Base-by-base conservation (phyloP, 1,140 invertebrate genomes). In the Cotesia glomerata region DNA sequence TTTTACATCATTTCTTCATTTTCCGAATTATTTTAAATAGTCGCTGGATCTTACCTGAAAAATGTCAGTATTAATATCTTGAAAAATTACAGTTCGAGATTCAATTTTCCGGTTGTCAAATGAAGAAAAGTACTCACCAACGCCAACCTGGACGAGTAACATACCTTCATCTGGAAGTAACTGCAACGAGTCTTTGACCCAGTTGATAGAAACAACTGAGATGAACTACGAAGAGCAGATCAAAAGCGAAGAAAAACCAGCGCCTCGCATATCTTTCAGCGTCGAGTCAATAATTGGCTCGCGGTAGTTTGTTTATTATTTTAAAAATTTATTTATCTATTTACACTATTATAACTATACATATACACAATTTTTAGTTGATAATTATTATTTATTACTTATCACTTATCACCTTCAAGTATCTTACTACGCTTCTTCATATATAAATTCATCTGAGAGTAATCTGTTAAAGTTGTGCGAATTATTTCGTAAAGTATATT, bases 361-460 rank as follows among this genome's bases (percentile, higher is more conserved):
- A 71, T 32, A 54, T 14, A 34, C 18, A 32, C 34, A 63, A 51
- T 51, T 18, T 52, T 35, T 18, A 45, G 61, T 52, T 65, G 51
- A 56, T 61, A 32, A 51, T 9, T 59, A 39, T 32, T 5, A 26
- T 59, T 4, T 9, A 63, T 35, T 45, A 63, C 7, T 63, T 36
- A 14, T 18, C 66, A 80, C 69, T 81, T 81, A 68, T 81, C 77
- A 59, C 18, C 74, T 52, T 83, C 74, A 59, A 85, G 77, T 66
- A 77, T 80, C 68, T 75, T 76, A 52, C 74, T 82, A 45, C 80
- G 82, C 14, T 69, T 78, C 80, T 94, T 93, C 86, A 95, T 92
- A 78, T 95, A 95, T 34, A 88, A 82, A 77, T 95, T 91, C 84
- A 95, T 89, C 73, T 95, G 88, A 7, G 92, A 90, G 79, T 93